A percentile compares a stretch with the other conserved stretches of the same genome.
phyloP scores from a whole-genome alignment of 1,140 invertebrate species.

The Cylas formicarius region DNA sequence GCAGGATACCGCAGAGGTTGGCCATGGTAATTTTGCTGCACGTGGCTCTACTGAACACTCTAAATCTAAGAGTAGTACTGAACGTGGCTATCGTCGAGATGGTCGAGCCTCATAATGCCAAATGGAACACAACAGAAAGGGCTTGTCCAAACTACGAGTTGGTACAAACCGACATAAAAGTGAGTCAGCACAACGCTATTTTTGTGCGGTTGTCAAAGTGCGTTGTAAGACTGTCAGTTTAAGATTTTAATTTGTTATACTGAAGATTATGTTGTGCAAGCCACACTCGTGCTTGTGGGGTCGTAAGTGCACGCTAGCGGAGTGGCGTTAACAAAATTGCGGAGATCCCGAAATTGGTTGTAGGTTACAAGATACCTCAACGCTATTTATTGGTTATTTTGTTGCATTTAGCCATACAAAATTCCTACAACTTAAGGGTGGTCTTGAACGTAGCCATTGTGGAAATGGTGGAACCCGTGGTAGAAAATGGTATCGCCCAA shows the following conservation, averaged over 20 bases:
- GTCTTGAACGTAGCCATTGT: conserved; percentile 11
- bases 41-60: conserved; percentile 16
- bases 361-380: conserved; percentile 11
- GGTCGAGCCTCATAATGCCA: conserved; percentile 2
- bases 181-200: not conserved
- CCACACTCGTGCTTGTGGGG: no score
- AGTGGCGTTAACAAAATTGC: no score
- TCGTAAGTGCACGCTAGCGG: no score
- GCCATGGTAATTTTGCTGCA: conserved; percentile 21
- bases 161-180: not conserved
- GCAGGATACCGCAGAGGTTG: conserved; percentile 21
- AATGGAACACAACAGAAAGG: not conserved
- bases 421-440: conserved; percentile 8
- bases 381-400: conserved; percentile 2
- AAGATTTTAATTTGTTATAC: no score
- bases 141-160: conserved; percentile 4
- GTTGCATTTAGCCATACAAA: conserved; percentile 7
- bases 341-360: no score
- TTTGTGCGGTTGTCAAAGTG: no score
- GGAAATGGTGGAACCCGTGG: conserved; percentile 10
- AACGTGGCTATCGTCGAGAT: conserved; percentile 26
- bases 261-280: no score
- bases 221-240: no score
- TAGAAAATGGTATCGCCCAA: no score
- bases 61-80: conserved; percentile 18